phyloP scores from a whole-genome alignment of 2,888 invertebrate genomes.

The Rotaria macrura region DNA sequence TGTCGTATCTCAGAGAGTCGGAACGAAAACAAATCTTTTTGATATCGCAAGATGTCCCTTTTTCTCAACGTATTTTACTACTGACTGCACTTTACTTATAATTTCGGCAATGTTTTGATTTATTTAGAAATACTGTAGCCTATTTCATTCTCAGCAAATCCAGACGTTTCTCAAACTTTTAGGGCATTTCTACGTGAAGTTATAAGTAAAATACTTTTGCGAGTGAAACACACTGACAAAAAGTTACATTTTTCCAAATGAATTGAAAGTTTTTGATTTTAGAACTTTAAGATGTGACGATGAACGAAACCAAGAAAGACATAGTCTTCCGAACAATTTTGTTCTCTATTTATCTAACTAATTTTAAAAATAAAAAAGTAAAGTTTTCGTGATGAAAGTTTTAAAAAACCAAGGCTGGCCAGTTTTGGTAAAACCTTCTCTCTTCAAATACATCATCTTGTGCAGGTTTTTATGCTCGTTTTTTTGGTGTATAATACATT shows the following conservation, averaged over 20 bases:
- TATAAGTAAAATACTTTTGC: too few species aligned
- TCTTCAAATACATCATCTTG: not conserved
- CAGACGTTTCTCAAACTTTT: not conserved
- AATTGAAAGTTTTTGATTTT: not conserved
- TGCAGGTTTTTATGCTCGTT: not conserved
- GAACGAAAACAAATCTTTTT: not conserved
- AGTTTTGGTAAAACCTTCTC: not conserved
- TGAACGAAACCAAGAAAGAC: not conserved
- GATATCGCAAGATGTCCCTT: not conserved
- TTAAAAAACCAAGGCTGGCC: not conserved
- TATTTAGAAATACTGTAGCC: too few species aligned
- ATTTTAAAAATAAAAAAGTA: not conserved
- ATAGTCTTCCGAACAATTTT: not conserved
- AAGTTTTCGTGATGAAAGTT: not conserved
- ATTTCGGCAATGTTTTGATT: too few species aligned
- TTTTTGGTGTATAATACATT: not conserved
- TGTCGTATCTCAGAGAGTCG: not conserved
- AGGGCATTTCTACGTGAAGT: too few species aligned
- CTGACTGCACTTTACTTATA: not conserved
- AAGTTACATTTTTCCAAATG: not conserved
- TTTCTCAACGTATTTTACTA: not conserved
- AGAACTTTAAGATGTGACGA: not conserved
- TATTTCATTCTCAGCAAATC: not conserved
- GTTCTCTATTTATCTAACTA: not conserved
- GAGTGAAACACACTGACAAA: not conserved